Evolutionary conservation across 2,888 invertebrate genomes (phyloP).

Genomic region (Busseola fusca): DNA sequence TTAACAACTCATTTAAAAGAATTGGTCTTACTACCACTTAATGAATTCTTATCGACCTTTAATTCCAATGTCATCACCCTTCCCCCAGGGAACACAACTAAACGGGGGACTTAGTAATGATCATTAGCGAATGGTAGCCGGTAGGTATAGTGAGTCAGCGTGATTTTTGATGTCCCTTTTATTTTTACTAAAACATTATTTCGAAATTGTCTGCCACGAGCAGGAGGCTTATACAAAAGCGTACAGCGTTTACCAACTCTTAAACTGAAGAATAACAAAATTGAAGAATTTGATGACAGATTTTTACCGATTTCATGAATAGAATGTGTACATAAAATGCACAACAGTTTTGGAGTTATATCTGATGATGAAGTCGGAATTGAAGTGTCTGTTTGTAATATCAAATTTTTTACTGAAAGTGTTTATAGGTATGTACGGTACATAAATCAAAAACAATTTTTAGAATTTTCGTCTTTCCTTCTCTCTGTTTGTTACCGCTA

Average conservation of each 20-base stretch:
- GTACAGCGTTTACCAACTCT: too few relatives aligned
- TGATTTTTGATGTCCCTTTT: slow-evolving; percentile 34
- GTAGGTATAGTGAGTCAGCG: slow-evolving; percentile 43
- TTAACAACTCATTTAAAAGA: neutral
- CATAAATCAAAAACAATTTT: too few relatives aligned
- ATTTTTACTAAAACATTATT: slow-evolving; percentile 12
- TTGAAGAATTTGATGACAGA: neutral
- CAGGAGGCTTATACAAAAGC: neutral
- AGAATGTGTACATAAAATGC: neutral
- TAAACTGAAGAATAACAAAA: too few relatives aligned
- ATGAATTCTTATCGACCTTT: slow-evolving; percentile 38
- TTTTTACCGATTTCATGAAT: neutral
- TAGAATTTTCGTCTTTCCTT: too few relatives aligned
- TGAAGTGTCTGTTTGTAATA: too few relatives aligned
- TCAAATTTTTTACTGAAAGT: too few relatives aligned
- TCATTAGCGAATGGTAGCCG: slow-evolving; percentile 42
- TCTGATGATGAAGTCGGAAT: neutral
- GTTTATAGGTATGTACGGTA: too few relatives aligned
- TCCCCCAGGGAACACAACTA: slow-evolving; percentile 11
- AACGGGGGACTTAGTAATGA: slow-evolving; percentile 38
- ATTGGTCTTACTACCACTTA: slow-evolving; percentile 3
- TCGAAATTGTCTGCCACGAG: neutral
- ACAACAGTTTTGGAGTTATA: neutral
- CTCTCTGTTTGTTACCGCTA: too few relatives aligned
- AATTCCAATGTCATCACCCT: slow-evolving; percentile 33